Conservation (phyloP, 2,888 invertebrate species). For the Erebia ligea region DNA sequence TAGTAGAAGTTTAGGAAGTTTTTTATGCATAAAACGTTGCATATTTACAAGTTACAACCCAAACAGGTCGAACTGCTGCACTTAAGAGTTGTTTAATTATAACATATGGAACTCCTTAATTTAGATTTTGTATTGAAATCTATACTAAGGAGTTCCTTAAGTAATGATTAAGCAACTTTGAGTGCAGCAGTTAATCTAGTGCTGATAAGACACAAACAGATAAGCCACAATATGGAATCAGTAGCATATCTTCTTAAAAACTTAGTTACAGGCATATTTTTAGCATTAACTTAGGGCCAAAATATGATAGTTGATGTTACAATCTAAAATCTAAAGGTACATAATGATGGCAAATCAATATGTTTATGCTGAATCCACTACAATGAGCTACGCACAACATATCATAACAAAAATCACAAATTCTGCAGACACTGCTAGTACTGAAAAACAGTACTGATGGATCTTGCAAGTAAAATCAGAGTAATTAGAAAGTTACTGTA, state of each 20-base stretch:
- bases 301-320: background rate
- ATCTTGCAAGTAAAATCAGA: background rate
- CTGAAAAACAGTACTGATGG: background rate
- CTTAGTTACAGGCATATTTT: background rate
- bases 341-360: slow-evolving; percentile 65
- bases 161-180: no score
- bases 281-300: background rate
- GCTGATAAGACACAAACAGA: background rate
- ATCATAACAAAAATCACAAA: background rate
- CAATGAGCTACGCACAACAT: background rate
- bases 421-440: background rate
- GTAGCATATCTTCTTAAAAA: background rate
- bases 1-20: background rate
- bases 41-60: background rate
- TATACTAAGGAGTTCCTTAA: no score
- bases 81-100: no score
- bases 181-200: no score
- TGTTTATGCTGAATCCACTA: background rate
- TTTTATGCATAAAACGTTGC: slow-evolving; percentile 3
- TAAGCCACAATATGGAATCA: background rate
- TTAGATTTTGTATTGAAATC: no score
- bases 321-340: slow-evolving; percentile 49
- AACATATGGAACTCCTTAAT: no score
- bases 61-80: background rate
- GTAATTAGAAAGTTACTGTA: slow-evolving; percentile 69